phyloP scores from a whole-genome alignment of 2,113 vertebrate genomes.

The Apeltes quadracus region DNA sequence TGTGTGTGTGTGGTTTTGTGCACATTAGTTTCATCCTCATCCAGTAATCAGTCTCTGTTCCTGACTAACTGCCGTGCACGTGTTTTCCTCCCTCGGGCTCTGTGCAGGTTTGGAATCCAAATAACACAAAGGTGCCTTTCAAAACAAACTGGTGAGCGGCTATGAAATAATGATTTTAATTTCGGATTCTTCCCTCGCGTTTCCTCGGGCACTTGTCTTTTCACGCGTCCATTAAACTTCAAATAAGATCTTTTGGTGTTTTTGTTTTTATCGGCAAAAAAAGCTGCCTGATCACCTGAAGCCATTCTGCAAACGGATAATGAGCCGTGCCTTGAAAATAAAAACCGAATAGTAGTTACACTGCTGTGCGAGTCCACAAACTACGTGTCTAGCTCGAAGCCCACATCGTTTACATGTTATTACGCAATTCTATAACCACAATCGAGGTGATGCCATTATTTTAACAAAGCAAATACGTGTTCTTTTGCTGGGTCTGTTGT shows the following conservation, averaged over 20 bases:
- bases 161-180: slow-evolving; percentile 54
- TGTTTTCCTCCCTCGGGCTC: slow-evolving; percentile 28
- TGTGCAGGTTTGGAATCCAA: slow-evolving; percentile 39
- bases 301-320: background rate
- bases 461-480: background rate
- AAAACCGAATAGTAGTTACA: background rate
- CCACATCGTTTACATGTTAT: background rate
- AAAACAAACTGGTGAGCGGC: slow-evolving; percentile 28
- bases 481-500: background rate
- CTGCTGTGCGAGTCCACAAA: background rate
- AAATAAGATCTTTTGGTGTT: background rate
- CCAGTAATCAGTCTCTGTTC: background rate
- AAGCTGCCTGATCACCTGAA: too few relatives aligned
- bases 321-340: background rate
- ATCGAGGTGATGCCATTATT: background rate
- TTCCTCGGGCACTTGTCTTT: slow-evolving; percentile 35
- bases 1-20: too few relatives aligned
- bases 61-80: background rate
- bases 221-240: slow-evolving; percentile 24
- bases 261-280: too few relatives aligned
- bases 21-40: slow-evolving; percentile 1
- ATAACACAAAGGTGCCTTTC: slow-evolving; percentile 48
- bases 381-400: background rate
- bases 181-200: slow-evolving; percentile 15
- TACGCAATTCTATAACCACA: background rate